These are phyloP conservation scores for Dysidea cf. avara DNA, from an alignment of 37 sponge, comb jelly and placozoan species.

Conservation along the genomic window DNA sequence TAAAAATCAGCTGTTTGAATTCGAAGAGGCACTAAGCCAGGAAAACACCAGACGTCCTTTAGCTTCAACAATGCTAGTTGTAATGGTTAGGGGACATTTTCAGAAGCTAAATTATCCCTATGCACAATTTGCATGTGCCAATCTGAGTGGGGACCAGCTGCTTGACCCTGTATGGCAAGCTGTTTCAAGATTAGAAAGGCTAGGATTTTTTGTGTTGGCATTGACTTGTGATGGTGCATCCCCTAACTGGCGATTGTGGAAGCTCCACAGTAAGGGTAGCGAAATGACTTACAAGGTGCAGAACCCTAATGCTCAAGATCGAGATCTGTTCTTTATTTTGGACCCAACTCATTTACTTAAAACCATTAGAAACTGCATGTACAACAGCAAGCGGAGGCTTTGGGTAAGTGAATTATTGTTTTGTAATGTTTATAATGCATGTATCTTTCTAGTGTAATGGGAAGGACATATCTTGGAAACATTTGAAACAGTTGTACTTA, in stretches of 20 bases:
- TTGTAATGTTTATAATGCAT: too few relatives aligned
- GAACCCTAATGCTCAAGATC: neutral
- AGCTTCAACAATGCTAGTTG: neutral
- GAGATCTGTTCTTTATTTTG: too few relatives aligned
- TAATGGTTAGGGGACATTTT: constrained; percentile 9
- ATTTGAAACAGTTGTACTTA: too few relatives aligned
- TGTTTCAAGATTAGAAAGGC: too few relatives aligned
- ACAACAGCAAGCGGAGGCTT: too few relatives aligned
- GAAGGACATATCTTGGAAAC: too few relatives aligned
- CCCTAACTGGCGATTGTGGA: neutral
- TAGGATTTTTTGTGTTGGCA: too few relatives aligned
- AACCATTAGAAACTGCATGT: too few relatives aligned
- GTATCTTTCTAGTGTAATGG: too few relatives aligned
- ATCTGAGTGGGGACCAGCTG: neutral
- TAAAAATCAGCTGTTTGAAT: neutral
- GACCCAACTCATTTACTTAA: too few relatives aligned
- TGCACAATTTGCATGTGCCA: constrained; percentile 2
- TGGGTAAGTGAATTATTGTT: too few relatives aligned
- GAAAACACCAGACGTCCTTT: neutral
- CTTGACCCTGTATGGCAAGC: too few relatives aligned
- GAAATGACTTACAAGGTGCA: neutral
- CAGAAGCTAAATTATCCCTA: neutral
- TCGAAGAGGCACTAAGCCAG: neutral
- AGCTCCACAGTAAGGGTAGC: neutral
- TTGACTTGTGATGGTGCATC: constrained; percentile 4